These are phyloP conservation scores for Calliphora vicina DNA, from an alignment of 1,140 invertebrate species.

Conservation along the genomic window DNA sequence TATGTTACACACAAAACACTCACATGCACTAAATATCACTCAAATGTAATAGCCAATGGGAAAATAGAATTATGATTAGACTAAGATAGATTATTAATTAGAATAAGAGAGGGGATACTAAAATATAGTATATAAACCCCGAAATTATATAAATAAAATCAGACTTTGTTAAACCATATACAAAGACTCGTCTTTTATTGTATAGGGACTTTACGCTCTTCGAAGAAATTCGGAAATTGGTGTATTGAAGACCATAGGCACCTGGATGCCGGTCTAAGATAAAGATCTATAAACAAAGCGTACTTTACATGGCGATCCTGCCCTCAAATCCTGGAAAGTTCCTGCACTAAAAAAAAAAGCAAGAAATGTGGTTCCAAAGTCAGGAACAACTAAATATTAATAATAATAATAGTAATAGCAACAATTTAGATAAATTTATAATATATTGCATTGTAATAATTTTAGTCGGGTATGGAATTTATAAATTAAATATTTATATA, in stretches of 20 bases:
- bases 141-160: neutral
- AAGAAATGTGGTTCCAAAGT: neutral
- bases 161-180: neutral
- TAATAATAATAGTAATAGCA: neutral
- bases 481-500: neutral
- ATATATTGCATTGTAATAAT: neutral
- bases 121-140: neutral
- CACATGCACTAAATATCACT: neutral
- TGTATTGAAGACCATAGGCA: neutral
- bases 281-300: neutral
- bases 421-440: neutral
- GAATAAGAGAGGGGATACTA: neutral
- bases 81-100: neutral
- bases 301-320: neutral
- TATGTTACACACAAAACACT: no score
- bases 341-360: neutral
- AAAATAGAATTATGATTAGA: neutral
- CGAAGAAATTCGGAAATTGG: neutral
- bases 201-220: neutral
- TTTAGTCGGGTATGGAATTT: neutral
- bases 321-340: neutral
- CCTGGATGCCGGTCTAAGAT: neutral
- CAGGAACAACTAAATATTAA: neutral
- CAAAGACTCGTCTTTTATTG: neutral
- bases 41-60: neutral